phyloP scores from a whole-genome alignment of 2,888 invertebrate genomes.

The Diarsia dahlii region DNA sequence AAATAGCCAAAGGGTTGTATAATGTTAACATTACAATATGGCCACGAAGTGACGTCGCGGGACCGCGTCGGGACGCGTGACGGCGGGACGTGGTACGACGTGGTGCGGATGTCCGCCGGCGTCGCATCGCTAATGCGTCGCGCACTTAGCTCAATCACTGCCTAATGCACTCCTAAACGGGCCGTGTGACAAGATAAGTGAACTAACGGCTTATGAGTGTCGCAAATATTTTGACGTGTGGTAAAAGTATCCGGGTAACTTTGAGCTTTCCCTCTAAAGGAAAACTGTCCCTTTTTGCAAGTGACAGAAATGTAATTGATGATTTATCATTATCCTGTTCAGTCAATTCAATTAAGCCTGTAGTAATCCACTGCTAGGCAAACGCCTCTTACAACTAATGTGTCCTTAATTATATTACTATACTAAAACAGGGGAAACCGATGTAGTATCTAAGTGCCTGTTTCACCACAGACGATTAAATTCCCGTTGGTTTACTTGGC shows the following conservation, averaged over 20 bases:
- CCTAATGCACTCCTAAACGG: constrained; percentile 73
- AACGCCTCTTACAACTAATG: background rate
- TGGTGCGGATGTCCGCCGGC: constrained; percentile 86
- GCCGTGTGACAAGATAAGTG: constrained; percentile 54
- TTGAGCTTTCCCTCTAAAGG: background rate
- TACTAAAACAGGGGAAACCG: background rate
- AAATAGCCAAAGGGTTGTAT: constrained; percentile 57
- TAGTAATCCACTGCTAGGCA: background rate
- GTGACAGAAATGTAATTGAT: background rate
- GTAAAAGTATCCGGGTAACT: background rate
- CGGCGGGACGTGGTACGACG: constrained; percentile 6
- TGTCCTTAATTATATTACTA: background rate
- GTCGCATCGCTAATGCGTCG: constrained; percentile 85
- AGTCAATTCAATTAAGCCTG: background rate
- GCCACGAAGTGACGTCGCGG: constrained; percentile 79
- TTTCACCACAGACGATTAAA: too few species aligned
- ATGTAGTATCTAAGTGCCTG: too few species aligned
- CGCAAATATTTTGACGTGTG: constrained; percentile 51
- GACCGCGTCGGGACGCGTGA: constrained; percentile 29
- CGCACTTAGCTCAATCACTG: constrained; percentile 84
- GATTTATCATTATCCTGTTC: background rate
- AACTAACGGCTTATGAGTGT: constrained; percentile 40
- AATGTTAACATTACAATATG: constrained; percentile 79
- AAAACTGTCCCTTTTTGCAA: background rate
- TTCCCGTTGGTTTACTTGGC: too few species aligned